Base-by-base conservation (phyloP, 2,113 vertebrate species). In the Pangasianodon hypophthalmus region DNA sequence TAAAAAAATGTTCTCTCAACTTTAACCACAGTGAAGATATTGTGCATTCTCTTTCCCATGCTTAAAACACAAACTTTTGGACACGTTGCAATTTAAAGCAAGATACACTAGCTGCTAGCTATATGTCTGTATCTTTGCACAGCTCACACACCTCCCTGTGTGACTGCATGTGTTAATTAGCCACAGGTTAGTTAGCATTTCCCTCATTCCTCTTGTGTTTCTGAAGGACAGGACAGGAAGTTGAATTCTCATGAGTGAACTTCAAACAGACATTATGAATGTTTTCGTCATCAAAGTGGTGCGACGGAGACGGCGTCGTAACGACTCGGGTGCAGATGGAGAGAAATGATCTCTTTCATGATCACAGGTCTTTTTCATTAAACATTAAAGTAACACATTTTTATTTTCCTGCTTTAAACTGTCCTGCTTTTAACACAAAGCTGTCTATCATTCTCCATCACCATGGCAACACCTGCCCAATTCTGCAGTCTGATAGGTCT, bases 241-340 rank as follows among this genome's bases (percentile, higher is more conserved):
- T 48, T 62, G 56, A 88, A 89, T 56, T 52, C 73, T 67, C 67
- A 52, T 24, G 69, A 90, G 82, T 60, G 52, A 9, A 88, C 50
- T 86, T 91, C 75, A 90, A 89, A 90, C 62, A 83, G 32, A 58
- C 56, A 54, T n/a, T 73, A 69, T 84, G 84, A 84, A 84, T 46
- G 67, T 79, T 88, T 91, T 60, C 80, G 29, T 86, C 89, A 88
- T 91, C 87, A 91, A 92, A 90, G 90, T 54, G 77, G 37, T 32
- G n/a, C 46, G 79, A 58, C 52, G 41, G 56, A 54, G n/a, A 62
- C 64, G 56, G 41, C 52, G 73, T 48, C 50, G 77, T 89, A 90
- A 86, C 73, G 60, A 75, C 85, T 54, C 29, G 50, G 48, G 85
- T 85, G 24, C 56, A 86, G 69, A 87, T 80, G 77, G 87, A 88